phyloP scores from a whole-genome alignment of 2,888 invertebrate genomes.

The Aspidiotus rigidus region DNA sequence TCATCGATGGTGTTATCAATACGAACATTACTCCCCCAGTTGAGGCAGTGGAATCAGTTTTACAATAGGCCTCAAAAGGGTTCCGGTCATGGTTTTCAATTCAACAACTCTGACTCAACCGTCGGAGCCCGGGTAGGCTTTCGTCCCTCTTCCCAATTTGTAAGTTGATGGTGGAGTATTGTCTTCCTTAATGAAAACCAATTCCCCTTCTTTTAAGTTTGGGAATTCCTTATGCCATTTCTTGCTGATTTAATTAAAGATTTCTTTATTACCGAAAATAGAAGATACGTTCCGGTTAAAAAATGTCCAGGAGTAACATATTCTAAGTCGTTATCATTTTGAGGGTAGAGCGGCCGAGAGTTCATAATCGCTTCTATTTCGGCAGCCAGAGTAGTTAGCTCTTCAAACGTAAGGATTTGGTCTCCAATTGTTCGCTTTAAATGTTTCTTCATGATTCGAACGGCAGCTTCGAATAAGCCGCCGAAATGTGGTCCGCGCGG shows the following conservation, averaged over 20 bases:
- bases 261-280: too few species aligned
- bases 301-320: not conserved
- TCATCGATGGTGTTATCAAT: not conserved
- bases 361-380: constrained; percentile 7
- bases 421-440: constrained; percentile 1
- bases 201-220: not conserved
- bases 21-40: not conserved
- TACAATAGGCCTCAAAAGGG: not conserved
- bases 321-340: not conserved
- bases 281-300: not conserved
- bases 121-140: not conserved
- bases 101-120: not conserved
- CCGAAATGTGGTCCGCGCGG: too few species aligned
- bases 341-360: not conserved
- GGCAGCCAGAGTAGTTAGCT: not conserved
- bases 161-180: not conserved
- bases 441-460: not conserved
- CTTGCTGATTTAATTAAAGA: too few species aligned
- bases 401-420: not conserved
- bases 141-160: too few species aligned
- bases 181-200: not conserved
- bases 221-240: too few species aligned
- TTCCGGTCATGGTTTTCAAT: not conserved
- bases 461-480: too few species aligned
- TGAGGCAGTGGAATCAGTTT: not conserved